Evolutionary conservation across 2,113 vertebrate genomes (phyloP), one percentile per base, ranked within the genome.

Genomic region (Dinomys branickii): DNA sequence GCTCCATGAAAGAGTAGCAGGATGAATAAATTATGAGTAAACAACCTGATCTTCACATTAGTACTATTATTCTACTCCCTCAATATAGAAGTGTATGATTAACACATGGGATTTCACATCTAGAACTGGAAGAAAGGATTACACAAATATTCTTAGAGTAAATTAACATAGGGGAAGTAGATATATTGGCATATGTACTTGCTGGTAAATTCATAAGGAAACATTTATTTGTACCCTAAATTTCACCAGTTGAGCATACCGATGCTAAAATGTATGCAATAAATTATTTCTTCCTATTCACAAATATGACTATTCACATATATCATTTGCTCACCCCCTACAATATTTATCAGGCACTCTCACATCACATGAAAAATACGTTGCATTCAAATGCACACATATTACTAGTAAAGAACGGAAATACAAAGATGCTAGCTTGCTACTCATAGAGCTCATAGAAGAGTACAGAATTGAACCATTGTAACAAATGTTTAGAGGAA

Each of bases 191-290:
- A 59, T 30, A 24, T 14, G 10, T 47, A 24, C 35, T 28, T 52
- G 47, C 11, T 41, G 41, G 52, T 71, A 41, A 93, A 85, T 89
- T 85, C 81, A 88, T 54, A 94, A 85, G 33, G 44, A 92, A 78
- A 8, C 0, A 52, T 19, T 95, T 90, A 87, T 59, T 81, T 88
- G 88, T 63, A 94, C 38, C 92, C 13, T 30, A 91, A 85, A 90
- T 90, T 73, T 95, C 56, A 5, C n/a, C 35, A 81, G 52, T 38
- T 77, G 56, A 88, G 56, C 8, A 69, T 54, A 41, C 65, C 41
- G 80, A 84, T 56, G 24, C 26, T 91, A 89, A 89, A 88, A 54
- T 6, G 58, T 78, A 82, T 14, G 20, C 20, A 92, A 67, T 71
- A 58, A 58, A 58, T 17, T 7, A 1, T 78, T 91, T 86, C 63